Base-by-base conservation (phyloP, 2,113 vertebrate species). In the Gadus chalcogrammus region DNA sequence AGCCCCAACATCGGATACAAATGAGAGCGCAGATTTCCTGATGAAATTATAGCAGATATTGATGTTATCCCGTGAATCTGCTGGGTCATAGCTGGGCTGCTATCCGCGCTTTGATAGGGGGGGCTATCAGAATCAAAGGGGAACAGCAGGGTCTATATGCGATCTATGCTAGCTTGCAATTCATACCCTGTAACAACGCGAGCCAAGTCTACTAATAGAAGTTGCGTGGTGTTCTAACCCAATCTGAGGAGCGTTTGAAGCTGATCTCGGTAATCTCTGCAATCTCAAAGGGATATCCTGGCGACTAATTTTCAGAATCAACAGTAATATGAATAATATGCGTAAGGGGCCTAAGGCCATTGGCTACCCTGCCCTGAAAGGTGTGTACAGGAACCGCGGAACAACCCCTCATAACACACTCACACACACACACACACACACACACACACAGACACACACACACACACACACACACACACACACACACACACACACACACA, bases 221-320 rank as follows among this genome's bases (percentile, higher is more conserved):
- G 70, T 78, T 85, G 77, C 78, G 72, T 64, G 74, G 68, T 65
- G 71, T 80, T 82, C 74, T 78, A 67, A 81, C 72, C 68, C 68
- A 88, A 88, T 89, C 88, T 90, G 88, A 85, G 84, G 90, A 82
- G 85, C 79, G 88, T 91, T 90, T 91, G 79, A 90, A 91, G 86
- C 83, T 76, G 76, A 86, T 74, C 71, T 81, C 67, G 72, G 80
- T 90, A 92, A 92, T 91, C 88, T 89, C 65, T 79, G 79, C 80
- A 83, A 90, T 90, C 86, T 89, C 83, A 87, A 85, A 89, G 82
- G 90, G 88, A 91, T 90, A 91, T 91, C 90, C 90, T 89, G 88
- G 82, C 79, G 86, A 90, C 88, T 88, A 88, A 90, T 92, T 92
- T 90, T 88, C 61, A 84, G 82, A 91, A 91, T 91, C 82, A 85